These are phyloP conservation scores for Bagarius yarrelli DNA, from an alignment of 2,113 vertebrate species.

Conservation along the genomic window DNA sequence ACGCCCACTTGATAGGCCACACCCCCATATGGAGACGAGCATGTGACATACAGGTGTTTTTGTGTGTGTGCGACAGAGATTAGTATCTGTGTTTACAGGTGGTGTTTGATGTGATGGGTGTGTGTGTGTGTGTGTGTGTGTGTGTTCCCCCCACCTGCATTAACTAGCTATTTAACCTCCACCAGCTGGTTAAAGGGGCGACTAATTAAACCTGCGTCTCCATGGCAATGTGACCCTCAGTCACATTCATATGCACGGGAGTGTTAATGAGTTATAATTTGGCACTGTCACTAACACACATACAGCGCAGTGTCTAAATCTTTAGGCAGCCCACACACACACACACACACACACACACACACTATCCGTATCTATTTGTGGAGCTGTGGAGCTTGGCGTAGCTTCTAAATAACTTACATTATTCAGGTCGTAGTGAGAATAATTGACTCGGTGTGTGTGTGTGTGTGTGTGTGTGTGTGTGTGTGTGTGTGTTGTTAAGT, in stretches of 20 bases:
- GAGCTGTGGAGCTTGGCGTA: neutral
- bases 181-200: conserved; percentile 21
- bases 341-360: neutral
- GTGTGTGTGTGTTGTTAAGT: neutral
- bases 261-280: conserved; percentile 32
- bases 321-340: neutral
- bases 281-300: conserved; percentile 7
- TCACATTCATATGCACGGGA: conserved; percentile 30
- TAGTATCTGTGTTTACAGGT: neutral
- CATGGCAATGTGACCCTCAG: conserved; percentile 31
- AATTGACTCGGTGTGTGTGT: neutral
- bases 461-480: neutral
- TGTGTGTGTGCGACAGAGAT: neutral
- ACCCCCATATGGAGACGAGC: neutral
- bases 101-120: neutral
- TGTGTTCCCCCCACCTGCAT: conserved; percentile 16
- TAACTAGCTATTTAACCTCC: conserved; percentile 42
- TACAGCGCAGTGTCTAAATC: neutral
- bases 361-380: neutral
- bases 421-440: neutral
- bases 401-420: neutral
- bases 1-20: neutral
- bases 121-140: neutral
- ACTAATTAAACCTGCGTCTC: conserved; percentile 31
- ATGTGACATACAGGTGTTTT: neutral